Conservation (phyloP, 2,113 vertebrate species). For the Scatophagus argus region DNA sequence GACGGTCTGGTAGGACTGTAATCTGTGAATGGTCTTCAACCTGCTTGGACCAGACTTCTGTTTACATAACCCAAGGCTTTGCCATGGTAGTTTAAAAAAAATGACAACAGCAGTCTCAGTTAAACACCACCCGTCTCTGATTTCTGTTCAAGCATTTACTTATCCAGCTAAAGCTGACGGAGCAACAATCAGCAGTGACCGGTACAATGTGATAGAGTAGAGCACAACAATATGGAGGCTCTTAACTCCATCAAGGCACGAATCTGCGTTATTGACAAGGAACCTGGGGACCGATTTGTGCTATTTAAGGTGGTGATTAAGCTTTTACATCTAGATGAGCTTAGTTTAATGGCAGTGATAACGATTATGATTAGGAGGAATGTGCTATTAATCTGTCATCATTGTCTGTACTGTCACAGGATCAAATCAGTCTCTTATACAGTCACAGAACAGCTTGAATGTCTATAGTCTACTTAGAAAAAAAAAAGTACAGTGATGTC, state of each 20-base stretch:
- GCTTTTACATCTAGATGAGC: neutral
- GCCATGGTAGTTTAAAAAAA: conserved; percentile 35
- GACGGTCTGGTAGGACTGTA: neutral
- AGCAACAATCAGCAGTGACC: conserved; percentile 15
- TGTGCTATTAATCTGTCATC: neutral
- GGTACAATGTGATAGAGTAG: conserved; percentile 11
- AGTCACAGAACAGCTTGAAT: neutral
- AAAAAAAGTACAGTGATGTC: no score
- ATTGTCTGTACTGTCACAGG: neutral
- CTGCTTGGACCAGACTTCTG: neutral
- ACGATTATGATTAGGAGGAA: conserved; percentile 1
- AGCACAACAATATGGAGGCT: neutral
- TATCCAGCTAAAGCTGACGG: conserved; percentile 20
- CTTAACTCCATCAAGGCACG: neutral
- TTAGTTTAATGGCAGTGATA: neutral
- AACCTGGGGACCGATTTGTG: neutral
- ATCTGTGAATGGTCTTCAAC: conserved; percentile 24
- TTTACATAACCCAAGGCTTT: conserved; percentile 35
- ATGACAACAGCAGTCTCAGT: conserved; percentile 23
- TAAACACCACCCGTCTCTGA: conserved; percentile 23
- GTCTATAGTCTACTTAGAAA: neutral
- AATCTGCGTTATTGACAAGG: neutral
- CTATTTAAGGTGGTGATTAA: conserved; percentile 6
- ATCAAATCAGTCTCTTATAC: neutral
- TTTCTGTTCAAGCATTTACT: conserved; percentile 43